Base-by-base conservation (phyloP, 2,113 vertebrate species). In the Acanthochromis polyacanthus region DNA sequence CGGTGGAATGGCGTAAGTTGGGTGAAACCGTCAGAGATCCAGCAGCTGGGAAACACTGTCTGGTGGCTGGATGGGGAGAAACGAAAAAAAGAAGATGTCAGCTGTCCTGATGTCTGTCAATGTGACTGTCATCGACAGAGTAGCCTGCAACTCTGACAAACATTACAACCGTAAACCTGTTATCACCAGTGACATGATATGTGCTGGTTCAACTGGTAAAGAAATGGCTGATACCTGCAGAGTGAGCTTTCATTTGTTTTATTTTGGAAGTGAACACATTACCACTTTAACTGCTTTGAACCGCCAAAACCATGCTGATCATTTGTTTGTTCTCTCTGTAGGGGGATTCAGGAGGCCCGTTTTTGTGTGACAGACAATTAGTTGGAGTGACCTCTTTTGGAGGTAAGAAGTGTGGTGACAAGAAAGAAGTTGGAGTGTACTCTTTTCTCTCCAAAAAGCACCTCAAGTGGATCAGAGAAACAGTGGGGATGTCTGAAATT, bases 301-400 rank as follows among this genome's bases (percentile, higher is more conserved):
- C 10, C 3, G 14, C 16, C 16, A 16, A 6, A 19, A 19, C n/a
- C 43, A 17, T 7, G 0, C 7, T 19, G 7, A 8, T 23, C 3
- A 8, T 56, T 22, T 58, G 2, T 64, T 46, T 48, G 0, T 66
- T 52, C 0, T 64, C 20, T 28, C 48, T 32, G 1, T 1, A 93
- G 93, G 93, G 91, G 1, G 93, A 93, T 56, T 93, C 93, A 1
- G 93, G 93, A 25, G 93, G 93, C 0, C 93, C 93, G 1, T 80
- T 93, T 64, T 1, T 92, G 43, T 93, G 91, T 58, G 57, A 68
- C 0, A 48, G 58, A 10, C 52, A 0, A 0, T 60, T 91, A 0
- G 73, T 82, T 1, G 93, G 90, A 40, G 32, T 93, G 38, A 84
- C 91, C 2, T 91, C 93, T 10, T 93, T 88, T 56, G 89, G 77